Percentiles rank a stretch among this genome's conserved stretches.
Evolutionary conservation across 1,140 invertebrate species (phyloP).

Genomic region (Gerris buenoi): DNA sequence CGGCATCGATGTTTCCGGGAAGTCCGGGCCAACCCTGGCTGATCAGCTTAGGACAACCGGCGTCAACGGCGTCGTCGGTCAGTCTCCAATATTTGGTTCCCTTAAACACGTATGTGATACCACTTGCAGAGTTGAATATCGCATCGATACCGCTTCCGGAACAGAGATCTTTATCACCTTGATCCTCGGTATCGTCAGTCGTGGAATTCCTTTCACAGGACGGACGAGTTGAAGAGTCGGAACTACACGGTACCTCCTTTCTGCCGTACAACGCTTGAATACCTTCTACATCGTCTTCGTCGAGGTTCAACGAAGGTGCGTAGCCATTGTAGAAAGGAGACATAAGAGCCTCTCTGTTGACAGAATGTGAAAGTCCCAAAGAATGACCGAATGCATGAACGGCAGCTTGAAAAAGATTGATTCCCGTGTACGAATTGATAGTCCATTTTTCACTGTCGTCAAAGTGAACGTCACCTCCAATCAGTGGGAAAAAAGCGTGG

Average conservation of each 20-base stretch:
- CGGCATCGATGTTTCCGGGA: constrained; percentile 73
- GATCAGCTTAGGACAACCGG: constrained; percentile 67
- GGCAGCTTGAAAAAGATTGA: background rate
- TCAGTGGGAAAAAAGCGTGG: constrained; percentile 87
- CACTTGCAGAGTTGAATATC: constrained; percentile 68
- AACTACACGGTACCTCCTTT: background rate
- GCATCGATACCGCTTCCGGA: constrained; percentile 64
- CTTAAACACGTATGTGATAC: constrained; percentile 74
- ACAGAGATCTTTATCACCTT: constrained; percentile 45
- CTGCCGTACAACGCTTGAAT: constrained; percentile 33
- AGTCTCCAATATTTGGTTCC: constrained; percentile 63
- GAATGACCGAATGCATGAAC: background rate
- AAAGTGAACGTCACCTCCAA: constrained; percentile 54
- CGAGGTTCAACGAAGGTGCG: constrained; percentile 60
- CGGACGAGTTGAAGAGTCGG: background rate
- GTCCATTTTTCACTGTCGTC: background rate
- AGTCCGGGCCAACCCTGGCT: constrained; percentile 63
- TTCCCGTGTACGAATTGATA: background rate
- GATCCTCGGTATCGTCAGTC: constrained; percentile 9
- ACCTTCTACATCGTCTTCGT: constrained; percentile 57
- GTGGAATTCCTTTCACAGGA: background rate
- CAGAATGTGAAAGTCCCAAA: background rate
- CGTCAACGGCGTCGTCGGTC: constrained; percentile 59
- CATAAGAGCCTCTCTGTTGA: background rate
- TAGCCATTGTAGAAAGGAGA: constrained; percentile 84